Evolutionary conservation across 2,797 vertebrate genomes (phyloP).

Genomic region (Eutrigla gurnardus): DNA sequence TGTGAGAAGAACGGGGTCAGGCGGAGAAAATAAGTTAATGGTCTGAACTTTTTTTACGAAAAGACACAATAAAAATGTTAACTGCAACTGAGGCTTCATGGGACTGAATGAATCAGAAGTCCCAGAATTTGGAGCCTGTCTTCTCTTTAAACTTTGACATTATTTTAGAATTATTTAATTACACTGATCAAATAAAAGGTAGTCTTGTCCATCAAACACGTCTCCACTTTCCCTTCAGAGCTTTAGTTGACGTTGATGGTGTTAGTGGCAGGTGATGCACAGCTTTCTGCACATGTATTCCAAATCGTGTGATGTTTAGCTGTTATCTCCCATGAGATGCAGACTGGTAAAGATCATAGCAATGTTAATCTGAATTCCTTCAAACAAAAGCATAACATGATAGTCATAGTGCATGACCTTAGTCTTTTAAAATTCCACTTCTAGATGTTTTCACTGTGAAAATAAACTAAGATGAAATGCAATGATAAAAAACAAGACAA

Average conservation of each 20-base stretch:
- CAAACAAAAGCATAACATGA: conserved; percentile 21
- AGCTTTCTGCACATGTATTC: conserved; percentile 3
- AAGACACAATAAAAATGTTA: not conserved
- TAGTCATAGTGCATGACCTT: not conserved
- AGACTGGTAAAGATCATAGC: conserved; percentile 36
- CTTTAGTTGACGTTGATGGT: not conserved
- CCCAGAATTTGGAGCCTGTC: not conserved
- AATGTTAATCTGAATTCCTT: conserved; percentile 38
- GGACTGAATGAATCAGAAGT: not conserved
- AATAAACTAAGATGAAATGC: conserved; percentile 33
- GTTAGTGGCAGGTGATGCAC: not conserved
- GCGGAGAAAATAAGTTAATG: not conserved
- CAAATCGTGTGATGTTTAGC: not conserved
- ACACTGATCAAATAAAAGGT: not conserved
- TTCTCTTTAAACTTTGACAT: not conserved
- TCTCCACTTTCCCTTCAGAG: not conserved
- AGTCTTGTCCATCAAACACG: not conserved
- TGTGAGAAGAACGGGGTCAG: not conserved
- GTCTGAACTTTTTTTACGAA: not conserved
- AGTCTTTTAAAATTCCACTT: not conserved
- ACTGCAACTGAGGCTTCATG: not conserved
- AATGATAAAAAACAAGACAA: not conserved
- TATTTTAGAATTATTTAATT: not conserved
- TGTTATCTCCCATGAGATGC: conserved; percentile 34
- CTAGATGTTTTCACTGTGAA: not conserved